These are phyloP conservation scores for Protomyctophum bolini DNA, from an alignment of 2,113 vertebrate genomes.

Conservation along the genomic window DNA sequence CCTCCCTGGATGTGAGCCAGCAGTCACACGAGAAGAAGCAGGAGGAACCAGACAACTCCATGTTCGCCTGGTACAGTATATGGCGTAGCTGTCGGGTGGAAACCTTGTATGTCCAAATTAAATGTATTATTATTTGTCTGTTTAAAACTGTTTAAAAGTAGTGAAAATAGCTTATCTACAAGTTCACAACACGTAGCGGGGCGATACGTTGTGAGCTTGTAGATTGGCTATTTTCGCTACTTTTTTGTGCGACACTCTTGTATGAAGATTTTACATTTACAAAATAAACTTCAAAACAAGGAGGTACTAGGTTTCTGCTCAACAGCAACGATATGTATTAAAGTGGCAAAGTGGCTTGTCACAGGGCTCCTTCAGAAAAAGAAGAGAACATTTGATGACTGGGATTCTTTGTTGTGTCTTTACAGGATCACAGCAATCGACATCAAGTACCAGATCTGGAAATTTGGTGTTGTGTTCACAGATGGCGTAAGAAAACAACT, in stretches of 20 bases:
- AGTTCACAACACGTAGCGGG: no score
- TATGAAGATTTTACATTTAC: no score
- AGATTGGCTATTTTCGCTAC: no score
- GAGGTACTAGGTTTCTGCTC: not conserved
- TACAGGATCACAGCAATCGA: conserved; percentile 86
- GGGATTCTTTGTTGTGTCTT: not conserved
- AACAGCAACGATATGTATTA: not conserved
- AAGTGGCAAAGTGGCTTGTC: not conserved
- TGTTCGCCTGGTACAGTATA: conserved; percentile 82
- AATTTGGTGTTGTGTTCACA: conserved; percentile 93
- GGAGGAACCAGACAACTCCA: conserved; percentile 82
- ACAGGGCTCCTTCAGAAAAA: not conserved
- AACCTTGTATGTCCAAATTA: no score
- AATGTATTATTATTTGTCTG: no score
- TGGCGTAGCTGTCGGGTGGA: no score
- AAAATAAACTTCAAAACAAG: no score
- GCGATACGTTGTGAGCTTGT: no score
- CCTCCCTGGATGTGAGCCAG: conserved; percentile 88
- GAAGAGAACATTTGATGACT: not conserved
- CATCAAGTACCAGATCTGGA: conserved; percentile 94
- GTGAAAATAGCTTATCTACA: no score
- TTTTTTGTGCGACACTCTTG: no score
- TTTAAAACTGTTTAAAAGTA: no score
- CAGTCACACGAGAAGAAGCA: conserved; percentile 84
- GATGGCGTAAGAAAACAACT: conserved; percentile 83